Conservation (phyloP, 1,140 invertebrate genomes). For the Ridgeia piscesae region DNA sequence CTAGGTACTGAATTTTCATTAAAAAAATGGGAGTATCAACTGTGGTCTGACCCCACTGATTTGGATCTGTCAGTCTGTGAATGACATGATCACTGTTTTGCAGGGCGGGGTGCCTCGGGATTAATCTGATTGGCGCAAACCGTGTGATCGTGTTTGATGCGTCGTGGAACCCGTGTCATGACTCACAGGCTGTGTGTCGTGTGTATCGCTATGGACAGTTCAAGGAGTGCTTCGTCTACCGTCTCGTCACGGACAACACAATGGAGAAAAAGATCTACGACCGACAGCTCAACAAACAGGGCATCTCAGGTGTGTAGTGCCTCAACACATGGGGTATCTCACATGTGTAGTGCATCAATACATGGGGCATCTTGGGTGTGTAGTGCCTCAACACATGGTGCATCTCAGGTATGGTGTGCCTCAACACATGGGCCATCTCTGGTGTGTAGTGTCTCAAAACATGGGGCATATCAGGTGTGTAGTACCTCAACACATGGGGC, state of each 20-base stretch:
- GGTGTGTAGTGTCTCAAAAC: neutral
- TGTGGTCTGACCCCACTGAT: no score
- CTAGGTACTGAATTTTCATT: no score
- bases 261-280: conserved; percentile 99
- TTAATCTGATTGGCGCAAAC: conserved; percentile 94
- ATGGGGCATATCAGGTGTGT: neutral
- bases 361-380: neutral
- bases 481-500: neutral
- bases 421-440: neutral
- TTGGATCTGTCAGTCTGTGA: no score
- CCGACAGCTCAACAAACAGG: conserved; percentile 88
- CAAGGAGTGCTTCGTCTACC: conserved; percentile 95
- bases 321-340: neutral
- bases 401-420: neutral
- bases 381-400: neutral
- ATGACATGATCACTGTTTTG: conserved; percentile 47
- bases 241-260: conserved; percentile 84
- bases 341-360: neutral
- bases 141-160: conserved; percentile 97
- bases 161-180: conserved; percentile 95
- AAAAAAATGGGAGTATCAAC: no score
- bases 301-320: conserved; percentile 70
- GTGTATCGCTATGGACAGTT: conserved; percentile 83
- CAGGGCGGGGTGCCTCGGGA: conserved; percentile 92
- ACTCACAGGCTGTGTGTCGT: conserved; percentile 81